These are phyloP conservation scores for Mormyrus lacerda DNA, from an alignment of 2,113 vertebrate species.

Conservation along the genomic window DNA sequence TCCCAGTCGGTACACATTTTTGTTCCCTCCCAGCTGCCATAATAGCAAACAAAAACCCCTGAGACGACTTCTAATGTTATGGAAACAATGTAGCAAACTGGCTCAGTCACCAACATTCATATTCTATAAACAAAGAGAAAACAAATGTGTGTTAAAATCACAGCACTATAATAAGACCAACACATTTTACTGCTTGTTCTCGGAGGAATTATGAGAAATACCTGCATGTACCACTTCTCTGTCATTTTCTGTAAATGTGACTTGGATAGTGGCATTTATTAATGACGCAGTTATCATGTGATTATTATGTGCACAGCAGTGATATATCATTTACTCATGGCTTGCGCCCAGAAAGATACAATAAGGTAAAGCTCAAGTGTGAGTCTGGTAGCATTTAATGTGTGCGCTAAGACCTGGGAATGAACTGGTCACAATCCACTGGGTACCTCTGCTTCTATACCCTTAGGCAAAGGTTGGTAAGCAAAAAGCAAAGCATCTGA, in stretches of 20 bases:
- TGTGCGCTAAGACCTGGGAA: background rate
- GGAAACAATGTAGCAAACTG: background rate
- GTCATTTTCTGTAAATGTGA: background rate
- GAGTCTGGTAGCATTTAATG: background rate
- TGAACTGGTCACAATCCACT: background rate
- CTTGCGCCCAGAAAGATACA: background rate
- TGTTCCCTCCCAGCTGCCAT: background rate
- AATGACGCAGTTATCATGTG: background rate
- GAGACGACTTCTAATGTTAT: background rate
- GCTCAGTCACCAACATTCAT: background rate
- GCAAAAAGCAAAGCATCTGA: background rate
- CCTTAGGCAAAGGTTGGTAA: background rate
- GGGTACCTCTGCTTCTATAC: background rate
- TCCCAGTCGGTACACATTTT: background rate
- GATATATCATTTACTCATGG: background rate
- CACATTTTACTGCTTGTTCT: background rate
- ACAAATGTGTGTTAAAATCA: background rate
- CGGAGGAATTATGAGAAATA: background rate
- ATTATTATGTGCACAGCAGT: background rate
- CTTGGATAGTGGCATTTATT: background rate
- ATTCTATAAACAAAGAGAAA: background rate
- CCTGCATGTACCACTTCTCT: background rate
- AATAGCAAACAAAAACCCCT: background rate
- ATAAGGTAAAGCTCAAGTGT: background rate
- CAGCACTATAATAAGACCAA: background rate